Evolutionary conservation across 2,888 invertebrate genomes (phyloP).

Genomic region (Pyrocoelia pectoralis): DNA sequence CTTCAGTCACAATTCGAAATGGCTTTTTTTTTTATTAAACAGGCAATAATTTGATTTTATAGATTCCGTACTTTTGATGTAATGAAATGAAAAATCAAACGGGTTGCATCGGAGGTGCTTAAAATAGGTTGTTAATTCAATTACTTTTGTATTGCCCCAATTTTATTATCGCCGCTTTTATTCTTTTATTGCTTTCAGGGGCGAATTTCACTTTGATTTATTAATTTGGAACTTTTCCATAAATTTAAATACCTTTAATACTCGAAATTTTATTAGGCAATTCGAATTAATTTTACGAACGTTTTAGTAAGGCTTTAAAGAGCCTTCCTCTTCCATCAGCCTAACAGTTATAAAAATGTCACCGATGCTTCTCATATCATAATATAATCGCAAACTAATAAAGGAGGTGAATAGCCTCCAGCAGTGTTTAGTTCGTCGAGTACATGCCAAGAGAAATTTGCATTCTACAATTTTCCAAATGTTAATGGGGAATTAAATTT

Average conservation of each 20-base stretch:
- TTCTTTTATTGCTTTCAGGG: conserved; percentile 24
- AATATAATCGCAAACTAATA: conserved; percentile 32
- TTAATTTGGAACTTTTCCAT: conserved; percentile 30
- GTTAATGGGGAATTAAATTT: conserved; percentile 47
- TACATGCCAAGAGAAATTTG: conserved; percentile 40
- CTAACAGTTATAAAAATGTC: too few species aligned
- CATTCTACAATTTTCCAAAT: conserved; percentile 45
- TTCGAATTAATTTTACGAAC: conserved; percentile 23
- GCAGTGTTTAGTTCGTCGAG: conserved; percentile 34
- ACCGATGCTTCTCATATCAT: too few species aligned
- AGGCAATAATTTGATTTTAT: conserved; percentile 27
- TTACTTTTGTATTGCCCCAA: conserved; percentile 22
- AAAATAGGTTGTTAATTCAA: conserved; percentile 32
- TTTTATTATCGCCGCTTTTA: conserved; percentile 25
- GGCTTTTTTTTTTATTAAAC: conserved; percentile 22
- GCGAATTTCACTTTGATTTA: conserved; percentile 25
- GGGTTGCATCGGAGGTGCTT: conserved; percentile 25
- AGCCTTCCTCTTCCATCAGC: too few species aligned
- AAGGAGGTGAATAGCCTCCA: conserved; percentile 35
- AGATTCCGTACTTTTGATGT: conserved; percentile 25
- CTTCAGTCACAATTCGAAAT: conserved; percentile 13
- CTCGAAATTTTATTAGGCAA: conserved; percentile 20
- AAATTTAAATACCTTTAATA: conserved; percentile 29
- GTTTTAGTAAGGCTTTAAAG: too few species aligned
- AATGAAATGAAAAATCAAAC: conserved; percentile 30